phyloP scores from a whole-genome alignment of 1,140 invertebrate species.

The Parapsyche elsis region DNA sequence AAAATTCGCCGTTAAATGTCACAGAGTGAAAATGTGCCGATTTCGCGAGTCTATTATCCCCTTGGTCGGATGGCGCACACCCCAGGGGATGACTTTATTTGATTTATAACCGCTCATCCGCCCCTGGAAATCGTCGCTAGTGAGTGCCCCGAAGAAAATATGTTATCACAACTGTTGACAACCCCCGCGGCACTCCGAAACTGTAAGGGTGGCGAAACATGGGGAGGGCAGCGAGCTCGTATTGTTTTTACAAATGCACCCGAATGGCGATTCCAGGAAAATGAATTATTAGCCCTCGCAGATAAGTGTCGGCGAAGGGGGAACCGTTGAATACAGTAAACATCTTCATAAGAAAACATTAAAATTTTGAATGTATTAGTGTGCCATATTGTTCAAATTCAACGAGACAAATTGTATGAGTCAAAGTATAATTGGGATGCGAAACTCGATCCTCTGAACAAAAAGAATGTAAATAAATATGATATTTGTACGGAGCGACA shows the following conservation, averaged over 20 bases:
- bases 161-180: conserved; percentile 51
- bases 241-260: conserved; percentile 43
- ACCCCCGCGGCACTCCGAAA: conserved; percentile 6
- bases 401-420: not conserved
- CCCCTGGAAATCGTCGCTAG: conserved; percentile 23
- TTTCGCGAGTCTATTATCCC: conserved; percentile 28
- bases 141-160: conserved; percentile 47
- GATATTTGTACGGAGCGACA: conserved; percentile 1
- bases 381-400: too few relatives aligned
- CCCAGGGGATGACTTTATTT: conserved; percentile 45
- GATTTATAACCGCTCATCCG: conserved; percentile 41
- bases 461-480: conserved; percentile 1
- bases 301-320: conserved; percentile 24
- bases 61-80: not conserved
- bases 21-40: not conserved
- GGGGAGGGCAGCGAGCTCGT: not conserved
- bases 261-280: not conserved
- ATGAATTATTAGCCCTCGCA: conserved; percentile 32
- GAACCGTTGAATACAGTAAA: not conserved
- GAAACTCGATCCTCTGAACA: not conserved
- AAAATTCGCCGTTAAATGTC: conserved; percentile 19
- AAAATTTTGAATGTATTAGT: too few relatives aligned
- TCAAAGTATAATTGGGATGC: not conserved
- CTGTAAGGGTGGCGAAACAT: not conserved
- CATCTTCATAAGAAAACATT: not conserved